phyloP scores from a whole-genome alignment of 2,113 vertebrate species.

The Pangasianodon gigas region DNA sequence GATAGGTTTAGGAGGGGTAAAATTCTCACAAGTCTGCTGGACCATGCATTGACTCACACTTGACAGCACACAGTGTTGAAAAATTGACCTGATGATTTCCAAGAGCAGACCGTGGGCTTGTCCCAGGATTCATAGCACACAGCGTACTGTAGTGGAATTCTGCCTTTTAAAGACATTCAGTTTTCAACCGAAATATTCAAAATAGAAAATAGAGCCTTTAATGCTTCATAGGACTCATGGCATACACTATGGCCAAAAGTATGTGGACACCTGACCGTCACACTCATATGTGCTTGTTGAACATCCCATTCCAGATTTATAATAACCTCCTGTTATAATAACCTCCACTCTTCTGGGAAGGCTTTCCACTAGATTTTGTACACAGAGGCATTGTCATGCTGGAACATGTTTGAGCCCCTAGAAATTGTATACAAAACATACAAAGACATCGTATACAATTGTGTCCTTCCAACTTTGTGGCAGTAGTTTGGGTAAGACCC shows the following conservation, averaged over 20 bases:
- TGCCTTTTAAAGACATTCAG: neutral
- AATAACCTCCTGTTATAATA: neutral
- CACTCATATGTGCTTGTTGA: neutral
- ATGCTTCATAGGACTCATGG: neutral
- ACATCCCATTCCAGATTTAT: neutral
- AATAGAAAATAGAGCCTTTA: neutral
- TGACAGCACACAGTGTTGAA: neutral
- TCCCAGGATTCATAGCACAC: neutral
- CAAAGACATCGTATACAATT: neutral
- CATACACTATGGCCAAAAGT: neutral
- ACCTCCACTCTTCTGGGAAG: neutral
- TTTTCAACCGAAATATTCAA: neutral
- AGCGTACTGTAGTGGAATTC: neutral
- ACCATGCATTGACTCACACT: neutral
- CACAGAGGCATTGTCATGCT: neutral
- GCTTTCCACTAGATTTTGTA: neutral
- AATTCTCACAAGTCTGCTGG: neutral
- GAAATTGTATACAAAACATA: neutral
- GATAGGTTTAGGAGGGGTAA: neutral
- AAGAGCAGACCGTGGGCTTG: neutral
- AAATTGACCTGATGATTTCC: neutral
- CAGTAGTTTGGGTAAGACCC: neutral
- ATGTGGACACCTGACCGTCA: neutral
- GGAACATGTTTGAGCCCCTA: neutral
- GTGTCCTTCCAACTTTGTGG: neutral